These are phyloP conservation scores for Tiliacea citrago DNA, from an alignment of 2,888 invertebrate genomes.

Conservation along the genomic window DNA sequence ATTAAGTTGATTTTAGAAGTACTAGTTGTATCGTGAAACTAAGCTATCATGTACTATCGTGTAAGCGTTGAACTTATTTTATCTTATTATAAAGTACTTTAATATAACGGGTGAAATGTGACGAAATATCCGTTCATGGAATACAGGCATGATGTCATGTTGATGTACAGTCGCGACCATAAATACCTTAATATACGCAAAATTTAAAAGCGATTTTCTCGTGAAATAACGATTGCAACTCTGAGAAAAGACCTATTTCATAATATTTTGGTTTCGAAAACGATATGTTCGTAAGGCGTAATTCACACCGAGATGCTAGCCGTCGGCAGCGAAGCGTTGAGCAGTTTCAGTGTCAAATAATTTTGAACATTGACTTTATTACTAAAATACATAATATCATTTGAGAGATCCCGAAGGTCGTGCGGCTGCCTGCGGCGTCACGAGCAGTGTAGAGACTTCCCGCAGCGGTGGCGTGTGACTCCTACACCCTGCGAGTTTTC, in stretches of 20 bases:
- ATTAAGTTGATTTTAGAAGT: background rate
- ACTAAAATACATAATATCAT: background rate
- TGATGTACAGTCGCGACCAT: background rate
- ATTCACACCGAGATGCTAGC: background rate
- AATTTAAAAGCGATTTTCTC: background rate
- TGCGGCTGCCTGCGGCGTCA: background rate
- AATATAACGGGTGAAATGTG: background rate
- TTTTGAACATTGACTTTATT: background rate
- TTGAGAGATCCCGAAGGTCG: background rate
- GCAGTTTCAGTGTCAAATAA: background rate
- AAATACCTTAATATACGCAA: background rate
- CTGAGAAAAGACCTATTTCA: background rate
- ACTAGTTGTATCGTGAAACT: background rate
- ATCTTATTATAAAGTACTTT: background rate
- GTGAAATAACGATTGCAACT: background rate
- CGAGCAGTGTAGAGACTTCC: background rate
- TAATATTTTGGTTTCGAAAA: background rate
- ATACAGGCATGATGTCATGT: background rate
- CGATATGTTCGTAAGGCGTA: background rate
- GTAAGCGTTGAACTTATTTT: background rate
- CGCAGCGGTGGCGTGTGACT: background rate
- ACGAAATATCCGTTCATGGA: background rate
- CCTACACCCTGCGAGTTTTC: background rate
- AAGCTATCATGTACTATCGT: background rate
- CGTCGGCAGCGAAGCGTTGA: background rate